Evolutionary conservation across 2,797 vertebrate species (phyloP).

Genomic region (Mionectes olivaceus): DNA sequence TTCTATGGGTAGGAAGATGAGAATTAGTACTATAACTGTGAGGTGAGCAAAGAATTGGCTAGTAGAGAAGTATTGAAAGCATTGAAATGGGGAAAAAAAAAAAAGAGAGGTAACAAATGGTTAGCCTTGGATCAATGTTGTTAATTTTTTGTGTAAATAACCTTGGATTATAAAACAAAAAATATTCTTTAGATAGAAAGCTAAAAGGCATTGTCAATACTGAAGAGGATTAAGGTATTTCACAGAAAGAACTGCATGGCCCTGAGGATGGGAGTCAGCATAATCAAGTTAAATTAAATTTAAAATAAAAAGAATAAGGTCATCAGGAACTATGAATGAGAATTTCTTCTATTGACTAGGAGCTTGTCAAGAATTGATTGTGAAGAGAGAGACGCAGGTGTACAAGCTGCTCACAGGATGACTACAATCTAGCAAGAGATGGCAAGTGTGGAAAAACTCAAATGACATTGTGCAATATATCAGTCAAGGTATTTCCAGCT

Average conservation of each 20-base stretch:
- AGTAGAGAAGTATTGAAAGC: neutral
- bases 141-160: conserved; percentile 19
- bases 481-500: neutral
- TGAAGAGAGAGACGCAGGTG: neutral
- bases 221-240: conserved; percentile 20
- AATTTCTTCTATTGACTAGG: conserved; percentile 5
- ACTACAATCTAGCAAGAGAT: neutral
- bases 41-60: neutral
- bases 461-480: neutral
- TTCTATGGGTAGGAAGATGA: neutral
- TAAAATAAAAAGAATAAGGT: conserved; percentile 24
- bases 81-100: neutral
- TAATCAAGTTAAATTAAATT: conserved; percentile 42
- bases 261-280: neutral
- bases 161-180: neutral
- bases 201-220: conserved; percentile 20
- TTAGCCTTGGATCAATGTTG: neutral
- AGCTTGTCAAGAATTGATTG: neutral
- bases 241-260: neutral
- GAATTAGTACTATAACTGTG: neutral
- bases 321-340: neutral
- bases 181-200: neutral
- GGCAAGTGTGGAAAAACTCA: neutral
- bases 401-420: neutral
- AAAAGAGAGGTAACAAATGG: neutral